Base-by-base conservation (phyloP, 2,113 vertebrate genomes). In the Caranx melampygus region DNA sequence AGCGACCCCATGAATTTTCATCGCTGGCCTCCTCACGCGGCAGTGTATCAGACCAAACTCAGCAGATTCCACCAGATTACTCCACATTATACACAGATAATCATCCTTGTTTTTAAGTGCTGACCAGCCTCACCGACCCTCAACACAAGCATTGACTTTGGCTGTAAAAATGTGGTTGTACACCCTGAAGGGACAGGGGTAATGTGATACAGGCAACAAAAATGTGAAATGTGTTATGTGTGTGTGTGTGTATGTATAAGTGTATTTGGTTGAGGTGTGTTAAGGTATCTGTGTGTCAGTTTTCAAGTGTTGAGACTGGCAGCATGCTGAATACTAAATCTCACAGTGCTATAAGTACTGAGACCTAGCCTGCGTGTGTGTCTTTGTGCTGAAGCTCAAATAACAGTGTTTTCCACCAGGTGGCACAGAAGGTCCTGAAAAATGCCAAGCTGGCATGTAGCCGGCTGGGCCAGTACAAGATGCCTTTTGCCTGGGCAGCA, bases 401-500 rank as follows among this genome's bases (percentile, higher is more conserved):
- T 55, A 40, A 10, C 26, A 40, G n/a, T 54, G 45, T 83, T 69
- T 92, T 90, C 72, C 88, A 94, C 96, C 85, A 99, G 98, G 96
- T 95, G 87, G 98, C 98, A 67, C 98, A 97, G 92, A 99, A 99
- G 88, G 98, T 99, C 88, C 91, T 99, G 92, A 99, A 99, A 94
- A 99, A 99, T 3, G 97, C 97, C 82, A 99, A 98, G 84, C 95
- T 98, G 88, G 96, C 97, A 16, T 99, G 98, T 82, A 95, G 95
- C 79, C 95, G 98, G 67, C 92, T 99, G 47, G 98, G 97, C 57
- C 97, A 98, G 72, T 99, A 99, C 79, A 93, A 95, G 87, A 99
- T 99, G 98, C 98, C 98, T 45, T 99, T 99, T 89, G 98, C 97
- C 12, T 99, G 98, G 98, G 97, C 98, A 87, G 97, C 97, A 74